Conservation (phyloP, 2,888 invertebrate genomes). For the Athetis lepigone region DNA sequence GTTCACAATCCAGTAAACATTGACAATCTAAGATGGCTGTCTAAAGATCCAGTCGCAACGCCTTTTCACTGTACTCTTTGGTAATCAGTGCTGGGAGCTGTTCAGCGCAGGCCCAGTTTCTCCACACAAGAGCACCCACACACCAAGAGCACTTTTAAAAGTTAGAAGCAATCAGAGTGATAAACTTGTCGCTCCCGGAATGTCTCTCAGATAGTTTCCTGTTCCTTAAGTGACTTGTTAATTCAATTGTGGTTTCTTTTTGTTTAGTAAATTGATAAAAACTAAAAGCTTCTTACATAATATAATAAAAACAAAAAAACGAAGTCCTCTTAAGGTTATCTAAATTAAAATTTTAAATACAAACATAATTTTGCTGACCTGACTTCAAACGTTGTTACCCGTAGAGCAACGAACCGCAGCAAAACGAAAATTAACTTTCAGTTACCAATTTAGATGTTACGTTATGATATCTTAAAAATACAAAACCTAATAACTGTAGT, state of each 20-base stretch:
- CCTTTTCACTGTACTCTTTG: conserved; percentile 47
- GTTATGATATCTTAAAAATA: conserved; percentile 51
- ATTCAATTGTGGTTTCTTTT: conserved; percentile 36
- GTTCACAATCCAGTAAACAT: conserved; percentile 29
- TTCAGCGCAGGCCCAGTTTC: conserved; percentile 9
- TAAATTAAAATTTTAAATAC: conserved; percentile 31
- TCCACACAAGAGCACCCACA: conserved; percentile 2
- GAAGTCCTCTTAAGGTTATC: conserved; percentile 28
- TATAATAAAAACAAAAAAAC: neutral
- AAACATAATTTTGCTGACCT: conserved; percentile 38
- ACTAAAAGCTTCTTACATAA: conserved; percentile 21
- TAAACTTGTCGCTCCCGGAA: conserved; percentile 15
- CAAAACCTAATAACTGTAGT: conserved; percentile 23
- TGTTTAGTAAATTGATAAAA: neutral
- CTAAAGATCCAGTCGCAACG: conserved; percentile 30
- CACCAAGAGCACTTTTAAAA: conserved; percentile 23
- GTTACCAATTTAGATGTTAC: conserved; percentile 44
- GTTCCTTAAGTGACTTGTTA: conserved; percentile 33
- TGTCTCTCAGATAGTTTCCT: conserved; percentile 27
- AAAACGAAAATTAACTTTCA: conserved; percentile 34
- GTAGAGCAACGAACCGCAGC: conserved; percentile 36
- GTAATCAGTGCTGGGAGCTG: conserved; percentile 4
- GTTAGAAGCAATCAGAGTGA: conserved; percentile 14
- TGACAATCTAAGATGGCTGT: conserved; percentile 34
- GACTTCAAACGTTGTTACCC: conserved; percentile 33